A percentile compares a stretch with the other conserved stretches of the same genome.
Evolutionary conservation across 2,797 vertebrate species (phyloP).

Genomic region (Alexandromys oeconomus): DNA sequence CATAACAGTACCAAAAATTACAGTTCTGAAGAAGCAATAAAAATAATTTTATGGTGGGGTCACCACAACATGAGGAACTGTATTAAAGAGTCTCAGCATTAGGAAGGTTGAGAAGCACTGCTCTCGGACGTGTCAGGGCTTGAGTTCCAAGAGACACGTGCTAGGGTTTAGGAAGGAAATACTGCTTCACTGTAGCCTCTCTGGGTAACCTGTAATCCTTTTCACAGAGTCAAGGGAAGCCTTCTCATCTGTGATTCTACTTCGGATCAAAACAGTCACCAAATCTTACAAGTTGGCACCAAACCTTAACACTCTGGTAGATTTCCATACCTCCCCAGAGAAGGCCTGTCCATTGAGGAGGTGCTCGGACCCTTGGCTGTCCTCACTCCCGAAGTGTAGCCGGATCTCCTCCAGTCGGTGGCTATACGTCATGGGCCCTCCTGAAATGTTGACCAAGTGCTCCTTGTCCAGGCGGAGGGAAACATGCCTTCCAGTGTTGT

Average conservation of each 20-base stretch:
- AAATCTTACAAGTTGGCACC: neutral
- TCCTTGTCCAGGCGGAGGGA: conserved; percentile 98
- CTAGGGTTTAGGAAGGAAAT: neutral
- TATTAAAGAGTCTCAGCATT: neutral
- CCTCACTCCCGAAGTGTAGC: conserved; percentile 98
- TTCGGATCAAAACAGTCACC: neutral
- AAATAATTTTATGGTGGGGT: neutral
- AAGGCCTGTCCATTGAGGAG: conserved; percentile 98
- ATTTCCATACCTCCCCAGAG: conserved; percentile 95
- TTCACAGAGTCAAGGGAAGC: neutral
- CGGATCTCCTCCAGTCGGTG: conserved; percentile 98
- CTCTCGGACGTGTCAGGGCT: neutral
- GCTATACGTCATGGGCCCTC: conserved; percentile 98
- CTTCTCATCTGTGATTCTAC: neutral
- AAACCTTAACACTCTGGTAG: neutral
- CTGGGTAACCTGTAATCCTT: neutral
- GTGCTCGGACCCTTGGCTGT: conserved; percentile 97
- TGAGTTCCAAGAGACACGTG: neutral
- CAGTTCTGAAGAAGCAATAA: neutral
- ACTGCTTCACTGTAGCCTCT: neutral
- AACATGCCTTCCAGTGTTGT: conserved; percentile 98
- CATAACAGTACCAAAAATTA: neutral
- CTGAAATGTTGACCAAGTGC: conserved; percentile 98
- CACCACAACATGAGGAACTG: neutral
- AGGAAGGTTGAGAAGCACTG: neutral